phyloP scores from a whole-genome alignment of 2,113 vertebrate species.

The Hypocryptadius cinnamomeus region DNA sequence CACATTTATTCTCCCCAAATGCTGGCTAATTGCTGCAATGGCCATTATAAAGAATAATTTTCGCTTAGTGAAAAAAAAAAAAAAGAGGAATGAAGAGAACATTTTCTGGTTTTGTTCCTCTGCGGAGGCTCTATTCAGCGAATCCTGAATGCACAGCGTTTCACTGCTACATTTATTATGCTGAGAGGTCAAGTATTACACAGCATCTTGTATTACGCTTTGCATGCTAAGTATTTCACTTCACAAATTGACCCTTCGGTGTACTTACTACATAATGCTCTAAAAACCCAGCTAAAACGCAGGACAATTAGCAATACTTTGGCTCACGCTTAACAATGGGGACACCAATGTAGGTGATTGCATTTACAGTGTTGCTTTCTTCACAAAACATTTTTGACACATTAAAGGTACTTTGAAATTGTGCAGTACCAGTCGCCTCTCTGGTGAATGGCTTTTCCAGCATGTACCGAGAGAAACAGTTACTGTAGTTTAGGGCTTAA shows the following conservation, averaged over 20 bases:
- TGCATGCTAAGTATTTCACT: constrained; percentile 99
- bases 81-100: constrained; percentile 87
- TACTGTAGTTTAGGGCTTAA: constrained; percentile 78
- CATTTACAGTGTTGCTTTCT: constrained; percentile 92
- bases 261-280: constrained; percentile 91
- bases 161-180: constrained; percentile 97
- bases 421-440: constrained; percentile 77
- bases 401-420: constrained; percentile 81
- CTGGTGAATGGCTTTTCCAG: constrained; percentile 77
- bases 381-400: constrained; percentile 83
- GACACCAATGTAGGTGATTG: constrained; percentile 95
- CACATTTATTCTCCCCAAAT: constrained; percentile 84
- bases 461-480: constrained; percentile 73
- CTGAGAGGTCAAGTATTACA: constrained; percentile 99
- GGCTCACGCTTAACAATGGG: constrained; percentile 87
- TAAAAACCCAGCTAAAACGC: constrained; percentile 95
- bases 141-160: constrained; percentile 93
- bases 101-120: constrained; percentile 89
- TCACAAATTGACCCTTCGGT: constrained; percentile 96
- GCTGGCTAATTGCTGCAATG: constrained; percentile 85
- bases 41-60: constrained; percentile 88
- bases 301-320: constrained; percentile 98
- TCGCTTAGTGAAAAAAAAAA: constrained; percentile 77
- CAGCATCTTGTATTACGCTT: constrained; percentile 96
- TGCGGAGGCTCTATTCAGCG: constrained; percentile 87